A percentile compares a stretch with the other conserved stretches of the same genome.
These are phyloP conservation scores for Leptinotarsa lineolata DNA, from an alignment of 1,140 invertebrate species.

Conservation along the genomic window DNA sequence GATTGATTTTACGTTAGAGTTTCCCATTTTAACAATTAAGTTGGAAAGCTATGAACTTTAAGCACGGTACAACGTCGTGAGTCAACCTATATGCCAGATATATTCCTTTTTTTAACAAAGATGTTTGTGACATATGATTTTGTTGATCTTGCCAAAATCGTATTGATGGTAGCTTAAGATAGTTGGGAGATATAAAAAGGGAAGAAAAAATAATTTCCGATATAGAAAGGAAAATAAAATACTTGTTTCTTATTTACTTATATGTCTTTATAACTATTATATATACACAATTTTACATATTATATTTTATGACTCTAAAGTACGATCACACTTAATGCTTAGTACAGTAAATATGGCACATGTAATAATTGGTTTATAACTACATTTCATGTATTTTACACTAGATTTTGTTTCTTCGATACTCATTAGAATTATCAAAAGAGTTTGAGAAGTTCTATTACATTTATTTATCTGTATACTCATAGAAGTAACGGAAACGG, in stretches of 20 bases:
- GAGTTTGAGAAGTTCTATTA: slow-evolving; percentile 4
- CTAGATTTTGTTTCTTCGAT: slow-evolving; percentile 10
- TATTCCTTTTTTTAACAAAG: too few species aligned
- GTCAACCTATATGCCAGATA: too few species aligned
- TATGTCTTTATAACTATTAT: slow-evolving; percentile 20
- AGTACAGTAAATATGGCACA: slow-evolving; percentile 50
- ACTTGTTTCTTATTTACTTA: not conserved
- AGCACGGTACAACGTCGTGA: too few species aligned
- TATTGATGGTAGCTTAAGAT: too few species aligned
- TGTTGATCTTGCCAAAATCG: too few species aligned
- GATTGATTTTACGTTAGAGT: too few species aligned
- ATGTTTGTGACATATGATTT: too few species aligned
- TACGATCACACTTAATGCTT: slow-evolving; percentile 48
- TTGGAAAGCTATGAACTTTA: too few species aligned
- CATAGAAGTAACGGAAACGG: not conserved
- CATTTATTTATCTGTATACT: not conserved
- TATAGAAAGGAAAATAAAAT: not conserved
- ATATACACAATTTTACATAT: slow-evolving; percentile 52
- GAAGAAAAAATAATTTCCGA: too few species aligned
- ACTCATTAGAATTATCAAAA: not conserved
- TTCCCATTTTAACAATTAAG: too few species aligned
- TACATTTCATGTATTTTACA: slow-evolving; percentile 31
- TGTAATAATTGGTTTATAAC: slow-evolving; percentile 39
- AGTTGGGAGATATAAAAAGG: too few species aligned
- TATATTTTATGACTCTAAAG: slow-evolving; percentile 40